Evolutionary conservation across 1,140 invertebrate genomes (phyloP).

Genomic region (Ruditapes philippinarum): DNA sequence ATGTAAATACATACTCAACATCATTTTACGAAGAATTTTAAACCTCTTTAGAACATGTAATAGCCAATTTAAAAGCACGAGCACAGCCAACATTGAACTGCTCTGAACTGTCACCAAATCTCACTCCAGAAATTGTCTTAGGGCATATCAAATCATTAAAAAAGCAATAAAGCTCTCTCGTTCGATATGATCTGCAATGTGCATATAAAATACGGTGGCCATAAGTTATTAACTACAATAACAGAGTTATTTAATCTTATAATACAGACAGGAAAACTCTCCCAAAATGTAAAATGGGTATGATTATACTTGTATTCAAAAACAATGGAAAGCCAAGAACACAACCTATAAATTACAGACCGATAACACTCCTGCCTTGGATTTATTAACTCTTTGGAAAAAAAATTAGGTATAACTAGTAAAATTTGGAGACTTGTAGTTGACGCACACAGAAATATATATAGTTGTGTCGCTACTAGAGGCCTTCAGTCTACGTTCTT

Average conservation of each 20-base stretch:
- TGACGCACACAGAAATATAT: conserved; percentile 4
- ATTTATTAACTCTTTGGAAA: neutral
- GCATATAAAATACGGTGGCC: neutral
- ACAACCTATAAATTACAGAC: neutral
- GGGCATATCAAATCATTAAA: too few species aligned
- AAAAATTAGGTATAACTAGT: neutral
- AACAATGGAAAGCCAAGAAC: neutral
- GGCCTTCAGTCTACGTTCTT: neutral
- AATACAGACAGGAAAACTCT: neutral
- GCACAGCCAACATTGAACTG: too few species aligned
- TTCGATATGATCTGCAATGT: neutral
- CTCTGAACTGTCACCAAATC: too few species aligned
- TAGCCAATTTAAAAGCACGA: too few species aligned
- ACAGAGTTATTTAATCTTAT: neutral
- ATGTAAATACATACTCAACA: too few species aligned
- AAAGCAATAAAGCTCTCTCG: neutral
- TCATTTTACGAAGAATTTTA: too few species aligned
- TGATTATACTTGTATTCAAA: neutral
- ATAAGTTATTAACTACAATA: neutral
- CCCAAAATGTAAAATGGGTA: neutral
- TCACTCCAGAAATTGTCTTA: too few species aligned
- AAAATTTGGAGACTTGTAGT: neutral
- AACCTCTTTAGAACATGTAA: too few species aligned
- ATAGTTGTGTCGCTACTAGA: neutral
- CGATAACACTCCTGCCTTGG: neutral